These are phyloP conservation scores for Cheumatopsyche charites DNA, from an alignment of 1,140 invertebrate genomes.

Conservation along the genomic window DNA sequence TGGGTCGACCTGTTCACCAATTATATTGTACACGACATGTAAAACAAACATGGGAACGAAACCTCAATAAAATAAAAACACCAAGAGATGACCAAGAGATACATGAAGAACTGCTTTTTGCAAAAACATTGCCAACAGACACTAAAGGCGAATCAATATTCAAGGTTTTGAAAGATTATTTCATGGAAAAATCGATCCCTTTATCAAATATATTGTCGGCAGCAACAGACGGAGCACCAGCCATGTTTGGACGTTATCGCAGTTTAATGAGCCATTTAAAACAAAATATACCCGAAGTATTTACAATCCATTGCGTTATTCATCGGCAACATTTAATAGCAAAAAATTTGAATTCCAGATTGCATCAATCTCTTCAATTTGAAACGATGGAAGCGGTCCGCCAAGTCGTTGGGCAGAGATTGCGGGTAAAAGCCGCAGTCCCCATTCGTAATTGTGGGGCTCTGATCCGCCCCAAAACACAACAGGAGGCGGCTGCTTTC, in stretches of 20 bases:
- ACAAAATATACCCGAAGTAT: constrained; percentile 23
- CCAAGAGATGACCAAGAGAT: constrained; percentile 54
- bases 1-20: too few relatives aligned
- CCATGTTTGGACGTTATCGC: constrained; percentile 48
- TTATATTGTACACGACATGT: too few relatives aligned
- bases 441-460: too few relatives aligned
- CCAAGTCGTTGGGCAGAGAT: too few relatives aligned
- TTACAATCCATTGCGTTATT: constrained; percentile 26
- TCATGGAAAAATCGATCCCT: constrained; percentile 41
- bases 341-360: neutral
- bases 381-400: too few relatives aligned
- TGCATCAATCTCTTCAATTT: neutral
- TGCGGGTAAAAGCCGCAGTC: too few relatives aligned
- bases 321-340: constrained; percentile 7
- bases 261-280: constrained; percentile 28
- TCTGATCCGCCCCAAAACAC: too few relatives aligned
- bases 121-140: constrained; percentile 53
- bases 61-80: too few relatives aligned
- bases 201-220: constrained; percentile 50
- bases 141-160: constrained; percentile 57
- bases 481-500: too few relatives aligned
- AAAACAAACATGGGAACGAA: too few relatives aligned
- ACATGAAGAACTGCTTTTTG: constrained; percentile 50
- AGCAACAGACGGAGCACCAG: constrained; percentile 49
- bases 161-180: constrained; percentile 50